Conservation (phyloP, 2,113 vertebrate genomes). For the Limnothrissa miodon region DNA sequence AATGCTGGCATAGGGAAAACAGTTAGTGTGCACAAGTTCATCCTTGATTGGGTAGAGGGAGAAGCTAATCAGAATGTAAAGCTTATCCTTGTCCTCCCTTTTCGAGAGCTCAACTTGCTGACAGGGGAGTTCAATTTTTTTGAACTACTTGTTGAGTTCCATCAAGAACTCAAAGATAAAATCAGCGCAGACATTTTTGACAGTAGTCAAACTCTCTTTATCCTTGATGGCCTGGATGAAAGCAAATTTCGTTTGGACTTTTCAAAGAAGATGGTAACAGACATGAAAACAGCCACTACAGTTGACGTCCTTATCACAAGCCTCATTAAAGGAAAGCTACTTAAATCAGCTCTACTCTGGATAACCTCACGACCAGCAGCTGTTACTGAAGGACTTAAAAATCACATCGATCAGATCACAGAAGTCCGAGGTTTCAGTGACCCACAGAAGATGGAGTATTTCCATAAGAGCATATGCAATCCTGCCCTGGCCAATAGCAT, state of each 20-base stretch:
- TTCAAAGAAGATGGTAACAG: constrained; percentile 18
- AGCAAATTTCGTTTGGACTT: constrained; percentile 38
- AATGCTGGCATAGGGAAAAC: constrained; percentile 30
- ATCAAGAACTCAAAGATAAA: constrained; percentile 25
- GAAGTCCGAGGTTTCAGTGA: constrained; percentile 42
- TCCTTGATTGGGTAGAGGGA: constrained; percentile 38
- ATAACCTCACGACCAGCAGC: constrained; percentile 33
- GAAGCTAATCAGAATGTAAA: constrained; percentile 29
- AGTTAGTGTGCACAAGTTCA: constrained; percentile 36
- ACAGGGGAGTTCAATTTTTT: constrained; percentile 27
- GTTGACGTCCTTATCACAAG: constrained; percentile 30
- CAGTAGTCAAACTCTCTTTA: constrained; percentile 26
- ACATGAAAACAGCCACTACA: constrained; percentile 1
- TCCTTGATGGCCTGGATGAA: constrained; percentile 46
- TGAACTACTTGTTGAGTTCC: constrained; percentile 28
- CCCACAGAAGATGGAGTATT: constrained; percentile 38
- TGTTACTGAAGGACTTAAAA: constrained; percentile 17
- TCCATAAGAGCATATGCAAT: constrained; percentile 29
- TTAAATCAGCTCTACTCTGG: constrained; percentile 28
- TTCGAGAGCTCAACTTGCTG: constrained; percentile 40
- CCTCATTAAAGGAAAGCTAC: constrained; percentile 27
- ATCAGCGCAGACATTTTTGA: background rate
- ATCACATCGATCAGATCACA: constrained; percentile 29
- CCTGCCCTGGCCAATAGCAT: constrained; percentile 26
- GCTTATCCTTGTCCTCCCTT: constrained; percentile 40